Percentiles rank a stretch among this genome's conserved stretches.
phyloP scores from a whole-genome alignment of 2,113 vertebrate genomes.

The Hemibagrus wyckioides region DNA sequence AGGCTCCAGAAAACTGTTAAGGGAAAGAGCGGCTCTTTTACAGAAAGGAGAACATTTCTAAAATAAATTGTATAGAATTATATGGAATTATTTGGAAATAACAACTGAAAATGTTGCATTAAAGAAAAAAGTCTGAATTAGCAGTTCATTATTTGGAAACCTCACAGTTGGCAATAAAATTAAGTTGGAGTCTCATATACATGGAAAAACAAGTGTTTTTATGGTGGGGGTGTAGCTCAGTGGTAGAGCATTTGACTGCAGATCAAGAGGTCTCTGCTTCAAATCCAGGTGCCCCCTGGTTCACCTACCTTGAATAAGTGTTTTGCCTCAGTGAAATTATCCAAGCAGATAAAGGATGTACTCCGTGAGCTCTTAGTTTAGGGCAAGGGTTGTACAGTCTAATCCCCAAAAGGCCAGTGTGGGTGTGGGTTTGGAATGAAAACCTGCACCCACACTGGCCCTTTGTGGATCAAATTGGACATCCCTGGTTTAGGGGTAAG shows the following conservation, averaged over 20 bases:
- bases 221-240: conserved; percentile 83
- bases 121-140: not conserved
- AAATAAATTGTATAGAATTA: conserved; percentile 27
- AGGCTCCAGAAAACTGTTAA: conserved; percentile 5
- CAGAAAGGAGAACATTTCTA: not conserved
- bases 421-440: too few species aligned
- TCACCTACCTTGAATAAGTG: too few species aligned
- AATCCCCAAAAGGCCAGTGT: too few species aligned
- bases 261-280: conserved; percentile 83
- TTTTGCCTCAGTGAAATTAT: too few species aligned
- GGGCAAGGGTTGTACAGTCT: too few species aligned
- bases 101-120: conserved; percentile 23
- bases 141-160: not conserved
- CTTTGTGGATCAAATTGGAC: too few species aligned
- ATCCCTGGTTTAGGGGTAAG: too few species aligned
- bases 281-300: conserved; percentile 66
- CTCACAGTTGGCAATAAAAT: not conserved
- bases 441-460: too few species aligned
- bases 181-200: not conserved
- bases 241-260: conserved; percentile 85
- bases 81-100: conserved; percentile 33
- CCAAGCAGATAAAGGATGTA: too few species aligned
- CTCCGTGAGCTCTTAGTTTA: too few species aligned
- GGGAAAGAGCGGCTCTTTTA: conserved; percentile 9
- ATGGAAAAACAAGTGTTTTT: too few species aligned